Evolutionary conservation across 2,888 invertebrate genomes (phyloP), one percentile per base, ranked within the genome.

Genomic region (Phalangium opilio): DNA sequence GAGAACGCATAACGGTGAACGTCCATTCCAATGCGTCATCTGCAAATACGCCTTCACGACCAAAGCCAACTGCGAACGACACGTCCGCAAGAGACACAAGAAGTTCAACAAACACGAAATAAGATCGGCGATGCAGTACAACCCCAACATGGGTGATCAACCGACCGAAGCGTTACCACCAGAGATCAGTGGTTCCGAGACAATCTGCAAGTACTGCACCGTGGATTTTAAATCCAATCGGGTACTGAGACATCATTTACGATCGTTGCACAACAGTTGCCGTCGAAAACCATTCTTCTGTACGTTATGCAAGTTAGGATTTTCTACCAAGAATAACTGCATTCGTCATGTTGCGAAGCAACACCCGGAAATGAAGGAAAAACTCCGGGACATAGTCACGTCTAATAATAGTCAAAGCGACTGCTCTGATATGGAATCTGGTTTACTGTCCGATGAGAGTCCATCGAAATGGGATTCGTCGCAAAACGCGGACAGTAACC

Each of bases 1-100:
- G 76, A 74, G 91, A 39, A 86, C 86, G 1, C 93, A 93, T 68
- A 93, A 90, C 62, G 93, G 93, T 0, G 91, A 93, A 60, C 74
- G 91, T 11, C 93, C 93, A 0, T 93, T 86, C 63, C 87, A 90
- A 65, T 95, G 93, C 63, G 79, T 82, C 1, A 75, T 91, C n/a
- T 95, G 95, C 66, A 86, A 86, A 61, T 91, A 87, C 62, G 90
- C 91, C 2, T 95, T 95, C 66, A 93, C 93, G 20, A 93, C 93
- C 1, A 91, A 93, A 70, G 91, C 93, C 1, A 93, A 95, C 64
- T 95, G 95, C 65, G 93, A 95, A 68, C 74, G 93, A 5, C 93
- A 95, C 65, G 73, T 93, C 58, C 74, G 90, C 55, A 93, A 93
- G 65, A 76, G 89, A 19, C 93, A 93, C 61, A 79, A 81, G 0